These are phyloP conservation scores for Carettochelys insculpta DNA, from an alignment of 2,113 vertebrate genomes.

Conservation along the genomic window DNA sequence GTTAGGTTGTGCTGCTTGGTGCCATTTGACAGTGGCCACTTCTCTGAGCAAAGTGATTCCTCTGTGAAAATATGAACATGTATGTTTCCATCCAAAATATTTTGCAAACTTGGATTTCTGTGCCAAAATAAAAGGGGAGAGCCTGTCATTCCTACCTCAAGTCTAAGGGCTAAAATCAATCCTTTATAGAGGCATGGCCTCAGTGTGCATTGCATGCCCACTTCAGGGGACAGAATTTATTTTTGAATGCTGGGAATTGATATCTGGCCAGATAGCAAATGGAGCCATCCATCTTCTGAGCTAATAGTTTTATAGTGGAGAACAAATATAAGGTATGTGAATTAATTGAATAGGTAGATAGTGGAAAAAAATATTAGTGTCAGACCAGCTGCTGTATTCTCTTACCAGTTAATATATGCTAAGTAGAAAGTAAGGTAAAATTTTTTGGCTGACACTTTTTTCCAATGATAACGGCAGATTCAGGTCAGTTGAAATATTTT, in stretches of 20 bases:
- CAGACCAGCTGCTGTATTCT: background rate
- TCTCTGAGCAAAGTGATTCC: background rate
- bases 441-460: background rate
- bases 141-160: background rate
- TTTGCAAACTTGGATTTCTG: background rate
- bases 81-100: background rate
- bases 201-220: rapidly evolving
- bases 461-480: background rate
- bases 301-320: background rate
- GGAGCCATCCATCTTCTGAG: background rate
- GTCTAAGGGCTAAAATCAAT: background rate
- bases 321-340: background rate
- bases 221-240: background rate
- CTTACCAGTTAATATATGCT: too few species aligned
- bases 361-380: background rate
- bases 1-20: background rate
- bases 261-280: background rate
- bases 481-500: background rate
- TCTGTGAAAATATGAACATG: background rate
- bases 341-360: background rate
- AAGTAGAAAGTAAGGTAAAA: background rate
- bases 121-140: background rate
- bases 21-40: background rate
- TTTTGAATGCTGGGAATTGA: background rate
- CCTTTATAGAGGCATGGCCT: background rate